Evolutionary conservation across 2,888 invertebrate genomes (phyloP), one percentile per base, ranked within the genome.

Genomic region (Andrena praecox): DNA sequence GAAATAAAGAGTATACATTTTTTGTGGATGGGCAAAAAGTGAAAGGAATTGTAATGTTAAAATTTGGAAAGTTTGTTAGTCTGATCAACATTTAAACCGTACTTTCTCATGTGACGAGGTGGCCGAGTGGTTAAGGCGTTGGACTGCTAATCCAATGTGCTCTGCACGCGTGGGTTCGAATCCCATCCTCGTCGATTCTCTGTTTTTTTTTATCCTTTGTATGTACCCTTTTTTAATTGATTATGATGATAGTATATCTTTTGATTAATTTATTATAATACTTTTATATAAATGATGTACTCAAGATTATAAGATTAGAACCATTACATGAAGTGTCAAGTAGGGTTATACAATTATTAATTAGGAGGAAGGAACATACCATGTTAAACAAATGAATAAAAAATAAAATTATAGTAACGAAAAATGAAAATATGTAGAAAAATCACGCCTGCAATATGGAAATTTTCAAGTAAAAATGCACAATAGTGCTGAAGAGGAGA

Each of bases 91-190:
- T 85, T 85, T 86, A 85, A 79, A 48, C 12, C 16, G 5, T 24
- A 31, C 10, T n/a, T 35, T 67, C 67, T 63, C 77, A 83, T 67
- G 60, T 77, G 93, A 93, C 93, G 93, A 93, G 93, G 93, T 93
- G 93, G 93, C 93, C 94, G 94, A 94, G 94, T 94, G 94, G 94
- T 94, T 94, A 94, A 94, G 94, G 94, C 94, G 94, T 94, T 94
- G 94, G 94, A 94, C 94, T 94, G 94, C 94, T 94, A 94, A 94
- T 94, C 94, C 94, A 94, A 94, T 94, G 94, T 94, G 94, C 94
- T 93, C 94, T 94, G 94, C 94, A 94, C 94, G 94, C 94, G 94
- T 94, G 94, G 94, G 94, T 94, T 94, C 93, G 93, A 94, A 94
- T 94, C 93, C 93, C 93, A 93, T 93, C 93, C 93, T 93, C 93